A percentile compares a stretch with the other conserved stretches of the same genome.
phyloP scores from a whole-genome alignment of 2,888 invertebrate species.

The Watsonalla binaria region DNA sequence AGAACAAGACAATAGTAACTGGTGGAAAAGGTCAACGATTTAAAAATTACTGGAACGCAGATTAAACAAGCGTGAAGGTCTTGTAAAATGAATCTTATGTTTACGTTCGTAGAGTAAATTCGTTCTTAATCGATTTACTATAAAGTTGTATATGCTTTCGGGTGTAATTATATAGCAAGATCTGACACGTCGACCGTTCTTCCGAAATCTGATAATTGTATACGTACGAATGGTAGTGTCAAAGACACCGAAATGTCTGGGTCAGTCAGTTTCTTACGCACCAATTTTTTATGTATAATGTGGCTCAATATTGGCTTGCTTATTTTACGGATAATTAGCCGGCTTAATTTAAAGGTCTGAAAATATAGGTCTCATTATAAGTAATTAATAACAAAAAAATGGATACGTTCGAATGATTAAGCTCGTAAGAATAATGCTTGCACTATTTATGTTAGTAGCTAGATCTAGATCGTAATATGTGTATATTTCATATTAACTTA shows the following conservation, averaged over 20 bases:
- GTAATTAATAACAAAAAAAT: too few relatives aligned
- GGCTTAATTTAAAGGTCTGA: too few relatives aligned
- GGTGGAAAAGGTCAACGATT: neutral
- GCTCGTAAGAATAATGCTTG: too few relatives aligned
- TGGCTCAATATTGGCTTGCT: too few relatives aligned
- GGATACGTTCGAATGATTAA: too few relatives aligned
- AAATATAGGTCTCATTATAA: too few relatives aligned
- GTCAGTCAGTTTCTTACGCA: neutral
- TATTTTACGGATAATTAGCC: too few relatives aligned
- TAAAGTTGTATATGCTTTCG: neutral
- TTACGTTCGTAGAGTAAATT: neutral
- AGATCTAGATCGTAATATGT: too few relatives aligned
- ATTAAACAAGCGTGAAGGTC: neutral
- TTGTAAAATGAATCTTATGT: neutral
- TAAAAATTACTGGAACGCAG: neutral
- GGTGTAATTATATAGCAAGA: neutral
- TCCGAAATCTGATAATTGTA: neutral
- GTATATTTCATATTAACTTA: too few relatives aligned
- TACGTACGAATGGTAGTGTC: neutral
- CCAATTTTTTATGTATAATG: too few relatives aligned
- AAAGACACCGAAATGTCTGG: neutral
- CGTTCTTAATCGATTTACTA: neutral
- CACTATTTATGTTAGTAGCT: too few relatives aligned
- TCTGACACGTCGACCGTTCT: neutral
- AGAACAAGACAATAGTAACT: neutral